Conservation (phyloP, 2,113 vertebrate genomes). For the Dromaius novaehollandiae region DNA sequence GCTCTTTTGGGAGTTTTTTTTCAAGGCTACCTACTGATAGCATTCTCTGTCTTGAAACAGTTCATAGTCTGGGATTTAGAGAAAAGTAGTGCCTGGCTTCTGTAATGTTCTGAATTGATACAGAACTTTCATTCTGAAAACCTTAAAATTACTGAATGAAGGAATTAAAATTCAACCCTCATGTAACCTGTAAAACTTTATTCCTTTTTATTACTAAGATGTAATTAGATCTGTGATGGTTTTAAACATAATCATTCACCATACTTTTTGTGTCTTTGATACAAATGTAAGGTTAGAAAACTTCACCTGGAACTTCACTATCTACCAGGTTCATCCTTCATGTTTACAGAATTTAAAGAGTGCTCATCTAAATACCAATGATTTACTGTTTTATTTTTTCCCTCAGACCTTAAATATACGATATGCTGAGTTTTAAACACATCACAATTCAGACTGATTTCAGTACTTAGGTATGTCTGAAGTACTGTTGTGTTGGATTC, state of each 20-base stretch:
- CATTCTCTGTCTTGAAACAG: background rate
- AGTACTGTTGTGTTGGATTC: background rate
- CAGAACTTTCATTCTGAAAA: background rate
- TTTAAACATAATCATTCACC: background rate
- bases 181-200: background rate
- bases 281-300: background rate
- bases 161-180: background rate
- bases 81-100: background rate
- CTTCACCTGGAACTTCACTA: background rate
- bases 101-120: background rate
- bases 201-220: background rate
- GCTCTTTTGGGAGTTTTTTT: background rate
- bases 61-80: background rate
- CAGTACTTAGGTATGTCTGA: background rate
- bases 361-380: background rate
- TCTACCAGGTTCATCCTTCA: background rate
- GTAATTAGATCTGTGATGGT: background rate
- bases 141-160: background rate
- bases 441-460: fast-evolving
- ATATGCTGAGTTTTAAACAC: background rate
- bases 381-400: background rate
- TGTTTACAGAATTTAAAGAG: background rate
- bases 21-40: background rate
- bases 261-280: background rate
- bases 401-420: background rate